Percentiles rank a stretch among this genome's conserved stretches.
These are phyloP conservation scores for Trachelus troglodyta DNA, from an alignment of 2,888 invertebrate species.

Conservation along the genomic window DNA sequence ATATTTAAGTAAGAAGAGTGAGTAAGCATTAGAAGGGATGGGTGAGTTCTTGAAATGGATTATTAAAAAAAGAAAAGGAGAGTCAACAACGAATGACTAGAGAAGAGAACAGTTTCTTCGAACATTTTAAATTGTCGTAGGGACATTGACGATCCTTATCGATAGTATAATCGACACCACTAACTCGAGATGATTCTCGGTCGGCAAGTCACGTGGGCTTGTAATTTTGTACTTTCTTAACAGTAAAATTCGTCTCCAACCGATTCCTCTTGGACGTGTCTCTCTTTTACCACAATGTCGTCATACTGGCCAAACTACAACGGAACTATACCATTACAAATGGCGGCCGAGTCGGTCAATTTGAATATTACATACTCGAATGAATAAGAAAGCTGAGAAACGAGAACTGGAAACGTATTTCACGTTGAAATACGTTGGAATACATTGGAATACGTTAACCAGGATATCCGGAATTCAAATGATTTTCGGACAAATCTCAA, in stretches of 20 bases:
- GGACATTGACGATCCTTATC: not conserved
- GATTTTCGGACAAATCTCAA: not conserved
- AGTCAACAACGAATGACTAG: not conserved
- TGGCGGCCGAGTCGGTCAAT: not conserved
- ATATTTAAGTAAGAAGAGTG: slow-evolving; percentile 64
- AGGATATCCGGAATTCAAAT: not conserved
- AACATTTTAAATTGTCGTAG: not conserved
- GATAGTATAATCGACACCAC: not conserved
- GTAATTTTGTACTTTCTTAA: slow-evolving; percentile 42
- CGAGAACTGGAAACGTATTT: not conserved
- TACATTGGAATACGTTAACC: not conserved
- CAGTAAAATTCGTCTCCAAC: slow-evolving; percentile 23
- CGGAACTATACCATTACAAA: not conserved
- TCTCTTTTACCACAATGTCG: not conserved
- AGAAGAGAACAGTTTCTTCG: not conserved
- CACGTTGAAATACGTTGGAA: not conserved
- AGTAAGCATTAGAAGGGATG: slow-evolving; percentile 29
- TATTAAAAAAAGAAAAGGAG: not conserved
- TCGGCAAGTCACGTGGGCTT: not conserved
- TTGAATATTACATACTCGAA: not conserved
- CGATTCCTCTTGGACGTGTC: not conserved
- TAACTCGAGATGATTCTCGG: not conserved
- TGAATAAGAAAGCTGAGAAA: not conserved
- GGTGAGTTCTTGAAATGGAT: not conserved
- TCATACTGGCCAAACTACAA: not conserved